Percentiles rank a stretch among this genome's conserved stretches.
phyloP scores from a whole-genome alignment of 2,797 vertebrate genomes.

The Bradypodion pumilum region DNA sequence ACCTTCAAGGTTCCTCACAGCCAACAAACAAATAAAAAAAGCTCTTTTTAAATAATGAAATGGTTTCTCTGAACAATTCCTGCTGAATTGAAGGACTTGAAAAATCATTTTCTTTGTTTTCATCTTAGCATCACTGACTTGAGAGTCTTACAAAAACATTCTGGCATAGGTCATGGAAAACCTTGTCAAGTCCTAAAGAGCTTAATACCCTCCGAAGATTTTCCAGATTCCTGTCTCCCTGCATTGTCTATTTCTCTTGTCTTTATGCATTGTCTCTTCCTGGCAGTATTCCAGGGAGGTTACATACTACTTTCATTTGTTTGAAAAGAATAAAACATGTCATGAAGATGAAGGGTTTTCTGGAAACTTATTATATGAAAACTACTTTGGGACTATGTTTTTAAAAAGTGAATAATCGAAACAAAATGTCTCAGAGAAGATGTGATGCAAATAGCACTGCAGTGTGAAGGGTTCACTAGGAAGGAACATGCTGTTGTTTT shows the following conservation, averaged over 20 bases:
- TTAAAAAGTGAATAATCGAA: slow-evolving; percentile 4
- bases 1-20: not conserved
- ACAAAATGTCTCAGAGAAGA: slow-evolving; percentile 5
- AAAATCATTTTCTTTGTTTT: not conserved
- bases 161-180: not conserved
- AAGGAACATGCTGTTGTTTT: not conserved
- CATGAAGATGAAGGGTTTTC: fast-evolving
- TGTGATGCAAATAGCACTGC: slow-evolving; percentile 21
- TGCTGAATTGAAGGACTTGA: not conserved
- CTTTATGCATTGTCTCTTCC: too few relatives aligned
- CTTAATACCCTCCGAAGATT: not conserved
- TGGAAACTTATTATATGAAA: not conserved
- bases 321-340: not conserved
- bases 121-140: not conserved
- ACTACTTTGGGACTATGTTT: not conserved
- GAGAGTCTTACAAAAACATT: too few relatives aligned
- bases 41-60: not conserved
- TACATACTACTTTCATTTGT: not conserved
- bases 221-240: too few relatives aligned
- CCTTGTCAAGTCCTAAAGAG: too few relatives aligned
- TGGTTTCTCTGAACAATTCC: not conserved
- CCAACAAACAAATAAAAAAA: too few relatives aligned
- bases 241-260: too few relatives aligned
- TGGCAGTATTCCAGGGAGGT: too few relatives aligned
- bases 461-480: not conserved